Evolutionary conservation across 2,888 invertebrate genomes (phyloP), one percentile per base, ranked within the genome.

Genomic region (Tetragonisca angustula): DNA sequence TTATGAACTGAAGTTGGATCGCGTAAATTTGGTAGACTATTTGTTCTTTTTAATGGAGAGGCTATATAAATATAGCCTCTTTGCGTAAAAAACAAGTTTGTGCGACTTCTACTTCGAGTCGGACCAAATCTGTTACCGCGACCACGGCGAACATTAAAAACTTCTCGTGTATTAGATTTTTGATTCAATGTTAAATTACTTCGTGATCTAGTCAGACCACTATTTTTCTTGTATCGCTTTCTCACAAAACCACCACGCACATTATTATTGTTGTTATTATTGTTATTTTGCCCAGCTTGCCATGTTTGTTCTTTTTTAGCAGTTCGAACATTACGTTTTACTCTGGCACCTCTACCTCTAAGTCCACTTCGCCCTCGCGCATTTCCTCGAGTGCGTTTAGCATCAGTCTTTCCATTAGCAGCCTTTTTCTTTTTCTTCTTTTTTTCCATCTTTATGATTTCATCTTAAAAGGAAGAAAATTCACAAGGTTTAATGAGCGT

Each of bases 401-500:
- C 85, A 54, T 88, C 83, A 70, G 86, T 81, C 75, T 92, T 92
- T 79, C 92, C 92, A 77, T 86, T 93, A 50, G 85, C 68, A 43
- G 90, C 84, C 89, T 93, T 94, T 92, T 93, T 93, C 90, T 93
- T 93, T 91, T 93, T 93, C 87, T 92, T 92, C 92, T 93, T 94
- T 91, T 93, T 94, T 89, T 94, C 94, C 94, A 94, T 92, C 91
- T 94, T 94, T 92, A 94, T 94, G 92, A 94, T 94, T 84, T 94
- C 94, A 94, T 94, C 94, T 94, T 94, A 92, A 94, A 94, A 93
- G 92, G 90, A 94, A 94, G 89, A 93, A 94, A 94, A 93, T 91
- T 87, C 76, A 86, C 83, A 91, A 88, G 77, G 77, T 91, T 92
- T 88, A 92, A 89, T 92, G 90, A 93, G 89, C 91, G 86, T 91